Base-by-base conservation (phyloP, 2,888 invertebrate species). In the Cataglyphis altisquamis region DNA sequence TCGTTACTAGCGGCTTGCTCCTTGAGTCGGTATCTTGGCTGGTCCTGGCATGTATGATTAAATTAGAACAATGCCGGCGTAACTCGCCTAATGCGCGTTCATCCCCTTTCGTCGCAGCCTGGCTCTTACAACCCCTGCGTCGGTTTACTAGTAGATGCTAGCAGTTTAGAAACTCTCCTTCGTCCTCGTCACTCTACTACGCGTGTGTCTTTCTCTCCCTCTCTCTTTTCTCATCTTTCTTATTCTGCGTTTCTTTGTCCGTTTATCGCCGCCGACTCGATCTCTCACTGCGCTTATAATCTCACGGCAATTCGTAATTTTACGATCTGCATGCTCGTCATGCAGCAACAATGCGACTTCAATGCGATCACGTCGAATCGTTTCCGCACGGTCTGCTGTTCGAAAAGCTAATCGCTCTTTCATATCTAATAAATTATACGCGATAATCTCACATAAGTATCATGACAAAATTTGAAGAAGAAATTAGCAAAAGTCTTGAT, bases 21-120 rank as follows among this genome's bases (percentile, higher is more conserved):
- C 48, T 81, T 68, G 83, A 85, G 85, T 70, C 85, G 84, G 84
- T 90, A 91, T 91, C 91, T 89, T 86, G 74, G 84, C 84, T 89
- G 91, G 86, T 89, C 86, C 88, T 91, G 91, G 91, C 90, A 89
- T 91, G 90, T 91, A 91, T 91, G 92, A 93, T 93, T 93, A 92
- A 93, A 93, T 93, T 93, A 93, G 92, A 92, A 92, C 93, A 93
- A 91, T 93, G 92, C 92, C 91, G 88, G 90, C 92, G 90, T 90
- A 91, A 91, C 91, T 90, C 86, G 87, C 85, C 84, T 63, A 78
- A 48, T 48, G 68, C 39, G 63, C 73, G 57, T 70, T 72, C 87
- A 84, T 86, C 88, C 74, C 82, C 84, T 84, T 75, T 81, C 63
- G 62, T 62, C 32, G 55, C 29, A 77, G 55, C 12, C 48, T 63